Conservation (phyloP, 2,888 invertebrate genomes). For the Spicauda simplicius region DNA sequence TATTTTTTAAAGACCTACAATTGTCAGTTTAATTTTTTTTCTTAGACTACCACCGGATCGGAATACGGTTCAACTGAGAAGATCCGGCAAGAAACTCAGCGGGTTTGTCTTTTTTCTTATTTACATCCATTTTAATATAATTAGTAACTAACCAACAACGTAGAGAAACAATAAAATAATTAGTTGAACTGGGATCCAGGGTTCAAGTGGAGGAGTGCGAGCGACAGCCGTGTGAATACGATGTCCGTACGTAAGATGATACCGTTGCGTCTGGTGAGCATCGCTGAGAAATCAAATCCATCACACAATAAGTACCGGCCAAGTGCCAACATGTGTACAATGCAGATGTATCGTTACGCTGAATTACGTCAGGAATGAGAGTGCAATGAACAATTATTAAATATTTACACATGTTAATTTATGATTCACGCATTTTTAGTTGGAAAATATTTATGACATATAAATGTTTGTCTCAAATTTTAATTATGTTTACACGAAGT, state of each 20-base stretch:
- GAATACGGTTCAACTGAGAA: too few species aligned
- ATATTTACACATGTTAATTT: conserved; percentile 23
- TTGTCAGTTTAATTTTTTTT: too few species aligned
- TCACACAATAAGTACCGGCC: conserved; percentile 54
- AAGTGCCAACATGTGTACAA: conserved; percentile 73
- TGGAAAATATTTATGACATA: too few species aligned
- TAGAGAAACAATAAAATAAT: conserved; percentile 28
- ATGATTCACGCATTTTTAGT: not conserved
- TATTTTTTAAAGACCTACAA: too few species aligned
- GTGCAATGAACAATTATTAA: conserved; percentile 39
- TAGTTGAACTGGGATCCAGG: conserved; percentile 14
- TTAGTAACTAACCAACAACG: not conserved
- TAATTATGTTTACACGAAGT: too few species aligned
- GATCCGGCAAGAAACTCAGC: too few species aligned
- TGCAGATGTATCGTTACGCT: conserved; percentile 55
- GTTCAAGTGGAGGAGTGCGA: conserved; percentile 50
- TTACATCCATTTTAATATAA: too few species aligned
- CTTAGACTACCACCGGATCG: too few species aligned
- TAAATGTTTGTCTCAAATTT: too few species aligned
- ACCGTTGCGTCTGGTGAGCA: conserved; percentile 75
- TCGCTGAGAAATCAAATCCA: conserved; percentile 70
- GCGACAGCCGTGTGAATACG: conserved; percentile 74
- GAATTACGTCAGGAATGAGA: conserved; percentile 45
- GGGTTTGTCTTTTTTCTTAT: too few species aligned
- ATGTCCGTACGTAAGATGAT: conserved; percentile 69